A percentile compares a stretch with the other conserved stretches of the same genome.
These are phyloP conservation scores for Phorcus lineatus DNA, from an alignment of 2,888 invertebrate species.

Conservation along the genomic window DNA sequence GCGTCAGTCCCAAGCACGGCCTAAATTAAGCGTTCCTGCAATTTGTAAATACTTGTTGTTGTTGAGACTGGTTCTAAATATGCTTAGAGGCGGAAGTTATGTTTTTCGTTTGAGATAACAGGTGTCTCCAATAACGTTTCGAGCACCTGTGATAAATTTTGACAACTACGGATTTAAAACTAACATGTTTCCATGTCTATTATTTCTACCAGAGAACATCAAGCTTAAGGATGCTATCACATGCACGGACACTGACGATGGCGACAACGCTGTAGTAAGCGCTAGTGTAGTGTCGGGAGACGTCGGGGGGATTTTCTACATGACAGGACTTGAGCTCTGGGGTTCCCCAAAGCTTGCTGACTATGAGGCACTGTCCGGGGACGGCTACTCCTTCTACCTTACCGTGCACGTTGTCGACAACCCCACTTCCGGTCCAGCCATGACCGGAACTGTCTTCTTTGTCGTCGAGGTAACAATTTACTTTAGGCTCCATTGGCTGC, in stretches of 20 bases:
- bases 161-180: too few species aligned
- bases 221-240: not conserved
- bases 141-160: too few species aligned
- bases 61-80: too few species aligned
- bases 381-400: not conserved
- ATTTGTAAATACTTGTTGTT: too few species aligned
- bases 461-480: not conserved
- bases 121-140: too few species aligned
- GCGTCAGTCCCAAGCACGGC: too few species aligned
- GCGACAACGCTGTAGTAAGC: not conserved
- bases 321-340: not conserved
- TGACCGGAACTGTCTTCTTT: constrained; percentile 13
- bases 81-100: too few species aligned
- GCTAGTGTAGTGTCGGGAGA: not conserved
- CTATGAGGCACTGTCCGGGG: not conserved
- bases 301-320: not conserved
- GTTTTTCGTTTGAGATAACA: too few species aligned
- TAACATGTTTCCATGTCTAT: not conserved
- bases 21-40: too few species aligned
- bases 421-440: not conserved
- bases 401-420: not conserved
- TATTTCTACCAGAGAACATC: not conserved
- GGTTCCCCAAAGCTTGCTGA: not conserved
- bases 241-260: not conserved
- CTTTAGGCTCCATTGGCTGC: too few species aligned